phyloP scores from a whole-genome alignment of 2,113 vertebrate species.

The Pogona vitticeps region DNA sequence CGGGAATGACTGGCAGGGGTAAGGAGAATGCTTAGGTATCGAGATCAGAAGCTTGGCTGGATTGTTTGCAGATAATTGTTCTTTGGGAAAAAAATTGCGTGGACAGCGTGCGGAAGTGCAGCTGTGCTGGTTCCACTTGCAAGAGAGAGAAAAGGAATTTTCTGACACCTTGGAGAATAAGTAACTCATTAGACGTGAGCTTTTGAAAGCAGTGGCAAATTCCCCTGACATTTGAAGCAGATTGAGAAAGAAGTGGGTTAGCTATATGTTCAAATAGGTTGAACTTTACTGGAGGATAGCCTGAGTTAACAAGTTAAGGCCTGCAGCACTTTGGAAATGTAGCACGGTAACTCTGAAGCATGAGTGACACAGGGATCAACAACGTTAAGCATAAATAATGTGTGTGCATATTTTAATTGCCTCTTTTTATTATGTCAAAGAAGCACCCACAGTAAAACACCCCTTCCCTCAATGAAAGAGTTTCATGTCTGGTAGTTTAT shows the following conservation, averaged over 20 bases:
- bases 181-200: not conserved
- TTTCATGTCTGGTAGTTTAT: too few relatives aligned
- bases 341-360: not conserved
- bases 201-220: constrained; percentile 7
- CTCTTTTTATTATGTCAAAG: not conserved
- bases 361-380: not conserved
- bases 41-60: constrained; percentile 4
- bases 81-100: not conserved
- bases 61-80: constrained; percentile 8
- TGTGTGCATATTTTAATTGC: too few relatives aligned
- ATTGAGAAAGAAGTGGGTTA: constrained; percentile 18
- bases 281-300: not conserved
- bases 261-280: not conserved
- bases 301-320: constrained; percentile 2
- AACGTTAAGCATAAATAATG: not conserved
- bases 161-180: not conserved
- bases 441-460: not conserved
- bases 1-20: not conserved
- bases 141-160: not conserved
- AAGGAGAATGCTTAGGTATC: not conserved
- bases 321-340: not conserved
- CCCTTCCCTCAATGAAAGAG: too few relatives aligned
- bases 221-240: constrained; percentile 1
- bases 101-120: not conserved
- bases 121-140: not conserved